Evolutionary conservation across 35 echinoderm and acorn worm genomes (phyloP).

Genomic region (Patiria miniata): DNA sequence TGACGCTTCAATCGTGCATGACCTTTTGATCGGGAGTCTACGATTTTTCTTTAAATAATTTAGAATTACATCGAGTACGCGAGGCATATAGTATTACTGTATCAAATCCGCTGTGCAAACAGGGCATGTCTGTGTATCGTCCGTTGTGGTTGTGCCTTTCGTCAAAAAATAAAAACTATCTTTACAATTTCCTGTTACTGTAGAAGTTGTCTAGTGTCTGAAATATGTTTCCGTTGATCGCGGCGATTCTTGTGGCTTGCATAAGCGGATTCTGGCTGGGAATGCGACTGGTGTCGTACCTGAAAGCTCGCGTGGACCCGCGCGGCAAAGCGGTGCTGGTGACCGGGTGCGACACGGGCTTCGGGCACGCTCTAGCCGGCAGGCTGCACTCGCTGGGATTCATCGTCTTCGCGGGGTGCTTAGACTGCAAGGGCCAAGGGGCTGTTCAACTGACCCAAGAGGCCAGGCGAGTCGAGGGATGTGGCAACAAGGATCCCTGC

Average conservation of each 20-base stretch:
- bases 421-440: constrained; percentile 26
- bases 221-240: neutral
- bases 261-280: neutral
- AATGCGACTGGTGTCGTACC: neutral
- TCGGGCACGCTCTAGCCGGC: constrained; percentile 41
- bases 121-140: too few species aligned
- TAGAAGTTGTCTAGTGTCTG: too few species aligned
- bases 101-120: too few species aligned
- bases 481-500: neutral
- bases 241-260: neutral
- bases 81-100: too few species aligned
- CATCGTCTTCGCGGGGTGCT: constrained; percentile 50
- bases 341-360: constrained; percentile 58
- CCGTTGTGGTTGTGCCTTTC: too few species aligned
- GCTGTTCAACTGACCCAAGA: constrained; percentile 17
- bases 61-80: too few species aligned
- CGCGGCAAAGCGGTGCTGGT: constrained; percentile 30
- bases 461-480: neutral
- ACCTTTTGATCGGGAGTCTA: too few species aligned
- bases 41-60: too few species aligned
- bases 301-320: constrained; percentile 20
- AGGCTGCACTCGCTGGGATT: constrained; percentile 34
- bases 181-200: too few species aligned
- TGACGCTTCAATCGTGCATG: too few species aligned
- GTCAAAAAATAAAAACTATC: too few species aligned